Base-by-base conservation (phyloP, 2,113 vertebrate species). In the Rynchops niger region DNA sequence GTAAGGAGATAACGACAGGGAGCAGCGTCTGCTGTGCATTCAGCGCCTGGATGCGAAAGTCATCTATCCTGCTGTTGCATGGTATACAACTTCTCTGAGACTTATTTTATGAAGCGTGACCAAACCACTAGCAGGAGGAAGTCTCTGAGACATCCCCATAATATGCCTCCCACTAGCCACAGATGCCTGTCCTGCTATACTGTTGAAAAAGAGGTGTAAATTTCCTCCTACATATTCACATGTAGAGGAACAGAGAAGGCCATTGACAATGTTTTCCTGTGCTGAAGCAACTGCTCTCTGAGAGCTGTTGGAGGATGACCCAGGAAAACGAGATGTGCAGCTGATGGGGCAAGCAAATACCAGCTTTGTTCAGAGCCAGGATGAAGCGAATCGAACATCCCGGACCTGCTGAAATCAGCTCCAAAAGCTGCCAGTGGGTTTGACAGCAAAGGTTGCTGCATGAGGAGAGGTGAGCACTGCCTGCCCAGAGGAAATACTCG, bases 141-240 rank as follows among this genome's bases (percentile, higher is more conserved):
- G 88, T 63, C 71, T 59, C 61, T 12, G 47, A 92, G 43, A 85
- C 13, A 32, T 43, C 11, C 4, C 69, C 5, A 4, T 36, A n/a
- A 40, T 27, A 10, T 49, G 17, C 21, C 21, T 95, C 45, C 16
- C 36, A 6, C 11, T 23, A 61, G 21, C 36, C n/a, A 79, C 45
- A 69, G 47, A 4, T 18, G 11, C 7, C 22, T 74, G 55, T 29
- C 20, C 56, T 36, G 42, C 26, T 34, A 14, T 23, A 3, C 9
- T 63, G 0, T 6, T 67, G 36, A 47, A 67, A 82, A 82, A 59
- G 8, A 59, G 7, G 29, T 42, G 23, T 25, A 32, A 30, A 71
- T 69, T 58, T 79, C 7, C n/a, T 55, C 63, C 65, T 27, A 1
- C 0, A 0, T 10, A 11, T 45, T 80, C 14, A 17, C 9, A 15